These are phyloP conservation scores for Chymomyza procnemis DNA, from an alignment of 2,888 invertebrate genomes.

Conservation along the genomic window DNA sequence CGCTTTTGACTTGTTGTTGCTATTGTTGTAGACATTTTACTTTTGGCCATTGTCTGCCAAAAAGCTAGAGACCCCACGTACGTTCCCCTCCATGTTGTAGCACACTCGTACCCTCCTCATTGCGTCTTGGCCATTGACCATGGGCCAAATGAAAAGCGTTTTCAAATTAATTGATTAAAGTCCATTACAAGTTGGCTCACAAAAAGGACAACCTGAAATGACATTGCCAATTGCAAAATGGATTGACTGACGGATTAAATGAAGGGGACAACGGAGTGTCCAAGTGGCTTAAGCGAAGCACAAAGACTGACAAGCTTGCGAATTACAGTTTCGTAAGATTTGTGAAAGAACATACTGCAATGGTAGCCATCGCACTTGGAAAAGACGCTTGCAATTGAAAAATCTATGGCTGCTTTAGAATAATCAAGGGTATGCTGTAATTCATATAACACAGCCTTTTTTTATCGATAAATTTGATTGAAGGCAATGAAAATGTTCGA, in stretches of 20 bases:
- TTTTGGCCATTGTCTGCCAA: conserved; percentile 34
- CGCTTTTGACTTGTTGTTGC: conserved; percentile 14
- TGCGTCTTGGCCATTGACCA: conserved; percentile 2
- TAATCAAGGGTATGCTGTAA: no score
- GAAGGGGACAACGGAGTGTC: neutral
- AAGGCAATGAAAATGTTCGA: no score
- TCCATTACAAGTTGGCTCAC: conserved; percentile 67
- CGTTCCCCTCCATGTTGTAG: neutral
- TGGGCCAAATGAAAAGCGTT: conserved; percentile 66
- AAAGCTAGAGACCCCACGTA: neutral
- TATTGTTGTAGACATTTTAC: conserved; percentile 32
- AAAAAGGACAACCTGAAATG: conserved; percentile 47
- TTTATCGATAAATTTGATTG: no score
- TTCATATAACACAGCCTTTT: no score
- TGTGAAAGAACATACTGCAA: neutral
- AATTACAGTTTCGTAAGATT: neutral
- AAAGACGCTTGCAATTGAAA: no score
- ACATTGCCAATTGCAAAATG: conserved; percentile 71
- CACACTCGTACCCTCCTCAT: neutral
- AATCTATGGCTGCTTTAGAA: no score
- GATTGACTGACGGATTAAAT: conserved; percentile 7
- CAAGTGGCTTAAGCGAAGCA: neutral
- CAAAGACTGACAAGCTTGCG: neutral
- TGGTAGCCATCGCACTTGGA: no score
- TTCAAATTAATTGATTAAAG: conserved; percentile 74